Base-by-base conservation (phyloP, 2,888 invertebrate species). In the Tetheella fluctuosa region DNA sequence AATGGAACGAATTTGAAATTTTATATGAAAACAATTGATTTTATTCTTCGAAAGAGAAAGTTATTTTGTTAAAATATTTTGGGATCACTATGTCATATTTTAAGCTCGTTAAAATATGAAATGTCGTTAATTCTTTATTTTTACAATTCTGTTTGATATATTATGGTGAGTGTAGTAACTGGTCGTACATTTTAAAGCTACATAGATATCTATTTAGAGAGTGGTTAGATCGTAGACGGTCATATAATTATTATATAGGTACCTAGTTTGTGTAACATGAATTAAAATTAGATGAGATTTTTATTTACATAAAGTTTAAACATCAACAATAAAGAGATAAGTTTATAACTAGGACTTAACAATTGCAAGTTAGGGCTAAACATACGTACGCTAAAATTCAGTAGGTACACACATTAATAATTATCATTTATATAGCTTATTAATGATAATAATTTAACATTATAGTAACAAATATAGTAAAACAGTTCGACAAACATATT, bases 221-320 rank as follows among this genome's bases (percentile, higher is more conserved):
- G 39, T 1, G 6, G 20, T 6, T 20, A 17, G 20, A 48, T 48
- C 42, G 42, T 48, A 48, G 20, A 59, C n/a, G 17, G 20, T 28
- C 48, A 54, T 48, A 58, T 34, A 34, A 34, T 37, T 20, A 13
- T 54, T 59, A 42, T 34, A 30, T 54, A n/a, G n/a, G n/a, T n/a
- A n/a, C n/a, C n/a, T n/a, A n/a, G 23, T 28, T 28, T 34, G 25
- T 28, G 12, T 25, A 55, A 55, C 30, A 17, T 37, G 17, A 55
- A 34, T 55, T 55, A 17, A 13, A 48, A 48, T 20, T 48, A 48
- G 48, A 48, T 48, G 48, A 48, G 17, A 20, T 10, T 28, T 34
- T 65, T 76, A 75, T 73, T 70, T 76, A 74, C 70, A 73, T 58
- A 65, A 61, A 64, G 60, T 70, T 64, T 63, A 67, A 76, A 77